Evolutionary conservation across 2,888 invertebrate genomes (phyloP).

Genomic region (Resseliella maxima): DNA sequence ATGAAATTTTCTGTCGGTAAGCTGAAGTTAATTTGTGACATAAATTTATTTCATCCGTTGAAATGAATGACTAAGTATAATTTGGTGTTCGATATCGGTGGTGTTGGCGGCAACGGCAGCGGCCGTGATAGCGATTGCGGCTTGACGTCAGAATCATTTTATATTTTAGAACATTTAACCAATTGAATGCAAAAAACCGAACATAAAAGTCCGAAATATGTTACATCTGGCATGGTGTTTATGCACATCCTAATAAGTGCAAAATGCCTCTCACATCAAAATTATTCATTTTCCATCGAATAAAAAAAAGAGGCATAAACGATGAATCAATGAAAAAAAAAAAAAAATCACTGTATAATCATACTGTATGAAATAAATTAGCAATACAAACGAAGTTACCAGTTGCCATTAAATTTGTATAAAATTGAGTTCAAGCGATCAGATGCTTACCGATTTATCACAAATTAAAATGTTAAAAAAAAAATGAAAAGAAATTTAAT

Average conservation of each 20-base stretch:
- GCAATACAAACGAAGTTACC: background rate
- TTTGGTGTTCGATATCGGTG: background rate
- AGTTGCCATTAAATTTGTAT: too few relatives aligned
- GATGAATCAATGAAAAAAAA: too few relatives aligned
- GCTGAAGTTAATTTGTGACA: background rate
- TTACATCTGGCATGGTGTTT: too few relatives aligned
- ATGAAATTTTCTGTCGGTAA: background rate
- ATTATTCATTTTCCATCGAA: too few relatives aligned
- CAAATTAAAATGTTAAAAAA: background rate
- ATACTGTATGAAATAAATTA: background rate
- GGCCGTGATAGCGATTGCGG: too few relatives aligned
- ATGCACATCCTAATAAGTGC: too few relatives aligned
- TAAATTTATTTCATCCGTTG: background rate
- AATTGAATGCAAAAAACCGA: background rate
- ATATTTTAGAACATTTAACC: background rate
- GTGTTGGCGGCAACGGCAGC: too few relatives aligned
- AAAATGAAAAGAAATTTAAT: constrained; percentile 25
- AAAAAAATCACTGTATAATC: background rate
- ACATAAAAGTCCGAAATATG: too few relatives aligned
- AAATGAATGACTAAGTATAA: background rate
- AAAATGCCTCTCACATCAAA: too few relatives aligned
- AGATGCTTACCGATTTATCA: background rate
- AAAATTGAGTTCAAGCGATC: too few relatives aligned
- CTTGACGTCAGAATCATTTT: constrained; percentile 10
- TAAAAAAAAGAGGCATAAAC: too few relatives aligned